Conservation (phyloP, 2,113 vertebrate species). For the Serranochromis macrocephalus region DNA sequence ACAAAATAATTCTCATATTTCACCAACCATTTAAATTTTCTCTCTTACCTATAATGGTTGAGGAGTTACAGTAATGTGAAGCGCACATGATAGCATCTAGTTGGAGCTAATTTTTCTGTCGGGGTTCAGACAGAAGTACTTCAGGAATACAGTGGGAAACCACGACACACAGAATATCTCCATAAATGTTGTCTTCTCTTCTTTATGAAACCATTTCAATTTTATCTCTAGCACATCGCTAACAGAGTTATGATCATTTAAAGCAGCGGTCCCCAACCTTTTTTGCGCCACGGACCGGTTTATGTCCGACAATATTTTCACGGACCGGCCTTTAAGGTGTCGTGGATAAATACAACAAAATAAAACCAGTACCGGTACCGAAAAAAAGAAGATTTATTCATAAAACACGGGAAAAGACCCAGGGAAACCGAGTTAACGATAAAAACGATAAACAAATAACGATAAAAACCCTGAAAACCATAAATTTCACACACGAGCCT, state of each 20-base stretch:
- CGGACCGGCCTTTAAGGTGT: background rate
- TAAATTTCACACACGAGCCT: background rate
- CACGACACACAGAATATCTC: background rate
- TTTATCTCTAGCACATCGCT: background rate
- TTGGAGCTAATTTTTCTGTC: background rate
- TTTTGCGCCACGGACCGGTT: accelerated
- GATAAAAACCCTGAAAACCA: background rate
- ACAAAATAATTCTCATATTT: background rate
- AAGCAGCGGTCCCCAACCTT: background rate
- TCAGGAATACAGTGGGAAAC: background rate
- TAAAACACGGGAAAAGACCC: background rate
- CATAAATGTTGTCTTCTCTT: background rate
- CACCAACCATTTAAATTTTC: background rate
- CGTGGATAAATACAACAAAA: background rate
- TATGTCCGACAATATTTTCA: background rate
- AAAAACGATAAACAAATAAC: background rate
- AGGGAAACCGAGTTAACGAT: background rate
- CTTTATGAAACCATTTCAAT: background rate
- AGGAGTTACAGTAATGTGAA: background rate
- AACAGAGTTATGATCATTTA: background rate
- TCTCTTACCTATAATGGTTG: background rate
- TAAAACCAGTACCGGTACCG: background rate
- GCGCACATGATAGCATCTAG: background rate
- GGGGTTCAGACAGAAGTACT: background rate
- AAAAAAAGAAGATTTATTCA: background rate